Evolutionary conservation across 2,888 invertebrate genomes (phyloP).

Genomic region (Erebia epiphron): DNA sequence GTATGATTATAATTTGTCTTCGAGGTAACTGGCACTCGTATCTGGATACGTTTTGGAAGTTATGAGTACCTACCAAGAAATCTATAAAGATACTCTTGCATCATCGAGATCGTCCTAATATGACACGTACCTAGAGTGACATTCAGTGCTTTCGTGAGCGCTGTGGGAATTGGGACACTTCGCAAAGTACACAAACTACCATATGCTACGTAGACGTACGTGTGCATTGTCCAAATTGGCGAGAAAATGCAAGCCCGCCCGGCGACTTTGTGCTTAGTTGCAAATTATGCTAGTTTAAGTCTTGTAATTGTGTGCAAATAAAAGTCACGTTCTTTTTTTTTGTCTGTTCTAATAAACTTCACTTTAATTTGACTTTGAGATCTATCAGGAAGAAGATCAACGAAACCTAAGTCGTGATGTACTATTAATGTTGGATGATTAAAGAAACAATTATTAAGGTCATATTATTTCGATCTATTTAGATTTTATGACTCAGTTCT

Average conservation of each 20-base stretch:
- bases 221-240: slow-evolving; percentile 40
- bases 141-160: slow-evolving; percentile 19
- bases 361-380: not conserved
- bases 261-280: not conserved
- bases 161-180: slow-evolving; percentile 40
- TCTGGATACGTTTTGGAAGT: not conserved
- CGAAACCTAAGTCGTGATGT: no score
- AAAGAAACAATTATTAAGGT: no score
- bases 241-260: slow-evolving; percentile 20
- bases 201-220: slow-evolving; percentile 5
- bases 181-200: slow-evolving; percentile 20
- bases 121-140: slow-evolving; percentile 18
- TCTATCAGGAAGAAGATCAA: not conserved
- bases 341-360: not conserved
- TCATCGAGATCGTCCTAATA: slow-evolving; percentile 13
- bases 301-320: not conserved
- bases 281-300: slow-evolving; percentile 7
- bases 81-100: not conserved
- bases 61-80: not conserved
- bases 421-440: no score
- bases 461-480: no score
- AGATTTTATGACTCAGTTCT: no score
- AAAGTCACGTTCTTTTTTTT: slow-evolving; percentile 3
- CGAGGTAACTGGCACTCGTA: no score
- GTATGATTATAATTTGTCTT: no score